Percentiles rank a stretch among this genome's conserved stretches.
Conservation (phyloP, 2,797 vertebrate species). For the Rachycentron canadum region DNA sequence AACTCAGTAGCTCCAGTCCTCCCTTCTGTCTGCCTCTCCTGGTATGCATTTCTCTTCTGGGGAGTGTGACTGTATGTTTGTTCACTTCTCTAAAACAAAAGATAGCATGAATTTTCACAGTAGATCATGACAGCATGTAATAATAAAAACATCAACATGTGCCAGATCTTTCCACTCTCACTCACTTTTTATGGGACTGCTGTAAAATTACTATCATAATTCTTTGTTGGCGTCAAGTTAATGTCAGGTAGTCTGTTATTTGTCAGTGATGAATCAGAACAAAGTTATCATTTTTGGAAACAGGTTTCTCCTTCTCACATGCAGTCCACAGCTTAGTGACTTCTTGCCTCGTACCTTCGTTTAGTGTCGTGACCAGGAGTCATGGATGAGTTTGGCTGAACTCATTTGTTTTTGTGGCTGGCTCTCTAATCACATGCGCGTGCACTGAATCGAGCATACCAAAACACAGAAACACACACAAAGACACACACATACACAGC, state of each 20-base stretch:
- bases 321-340: slow-evolving; percentile 4
- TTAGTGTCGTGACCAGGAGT: slow-evolving; percentile 75
- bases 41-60: neutral
- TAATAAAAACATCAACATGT: slow-evolving; percentile 33
- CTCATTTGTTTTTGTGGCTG: slow-evolving; percentile 58
- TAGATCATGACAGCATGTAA: slow-evolving; percentile 32
- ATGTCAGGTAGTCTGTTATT: neutral
- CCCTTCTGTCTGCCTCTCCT: neutral
- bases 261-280: slow-evolving; percentile 3
- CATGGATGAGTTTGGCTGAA: slow-evolving; percentile 71
- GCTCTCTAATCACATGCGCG: slow-evolving; percentile 62
- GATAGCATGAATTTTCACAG: slow-evolving; percentile 41
- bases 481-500: slow-evolving; percentile 15
- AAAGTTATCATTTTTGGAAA: neutral
- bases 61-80: slow-evolving; percentile 9
- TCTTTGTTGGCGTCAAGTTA: neutral
- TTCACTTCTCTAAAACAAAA: slow-evolving; percentile 21
- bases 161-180: slow-evolving; percentile 32
- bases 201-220: neutral
- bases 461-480: slow-evolving; percentile 34
- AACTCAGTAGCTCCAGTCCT: neutral
- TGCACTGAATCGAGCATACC: slow-evolving; percentile 44
- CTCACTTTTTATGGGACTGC: neutral
- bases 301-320: neutral
- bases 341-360: slow-evolving; percentile 3